Conservation (phyloP, 2,888 invertebrate species). For the Dasypolia templi region DNA sequence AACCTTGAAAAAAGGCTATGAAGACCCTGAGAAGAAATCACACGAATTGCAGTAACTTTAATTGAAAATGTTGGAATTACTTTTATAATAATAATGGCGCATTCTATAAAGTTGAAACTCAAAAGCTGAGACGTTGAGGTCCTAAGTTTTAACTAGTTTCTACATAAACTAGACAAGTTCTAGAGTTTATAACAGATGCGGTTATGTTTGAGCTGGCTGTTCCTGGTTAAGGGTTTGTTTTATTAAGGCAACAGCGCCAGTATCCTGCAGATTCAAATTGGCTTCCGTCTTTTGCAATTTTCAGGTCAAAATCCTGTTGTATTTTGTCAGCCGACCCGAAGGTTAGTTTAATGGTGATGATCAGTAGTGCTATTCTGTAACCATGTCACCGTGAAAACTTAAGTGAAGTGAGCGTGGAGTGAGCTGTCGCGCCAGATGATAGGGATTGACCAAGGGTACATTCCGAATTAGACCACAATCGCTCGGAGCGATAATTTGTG, state of each 20-base stretch:
- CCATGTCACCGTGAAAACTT: no score
- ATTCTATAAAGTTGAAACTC: slow-evolving; percentile 35
- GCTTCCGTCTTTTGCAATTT: background rate
- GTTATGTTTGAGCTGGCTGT: slow-evolving; percentile 16
- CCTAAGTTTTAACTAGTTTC: slow-evolving; percentile 40
- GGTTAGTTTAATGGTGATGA: no score
- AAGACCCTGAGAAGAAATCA: slow-evolving; percentile 11
- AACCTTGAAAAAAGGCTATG: background rate
- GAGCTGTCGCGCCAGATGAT: no score
- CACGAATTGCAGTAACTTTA: slow-evolving; percentile 37
- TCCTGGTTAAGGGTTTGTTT: slow-evolving; percentile 5
- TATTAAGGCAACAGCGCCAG: background rate
- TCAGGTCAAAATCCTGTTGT: background rate
- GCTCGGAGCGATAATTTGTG: no score
- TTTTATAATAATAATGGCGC: slow-evolving; percentile 43
- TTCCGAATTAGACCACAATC: no score
- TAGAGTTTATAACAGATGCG: slow-evolving; percentile 23
- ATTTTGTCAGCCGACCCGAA: no score
- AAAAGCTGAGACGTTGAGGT: slow-evolving; percentile 13
- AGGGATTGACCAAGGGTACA: no score
- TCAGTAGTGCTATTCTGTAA: no score
- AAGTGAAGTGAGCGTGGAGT: no score
- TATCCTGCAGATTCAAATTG: background rate
- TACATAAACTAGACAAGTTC: slow-evolving; percentile 28
- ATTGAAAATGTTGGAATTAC: slow-evolving; percentile 48